Evolutionary conservation across 2,888 invertebrate species (phyloP), one percentile per base, ranked within the genome.

Genomic region (Sepiola atlantica): DNA sequence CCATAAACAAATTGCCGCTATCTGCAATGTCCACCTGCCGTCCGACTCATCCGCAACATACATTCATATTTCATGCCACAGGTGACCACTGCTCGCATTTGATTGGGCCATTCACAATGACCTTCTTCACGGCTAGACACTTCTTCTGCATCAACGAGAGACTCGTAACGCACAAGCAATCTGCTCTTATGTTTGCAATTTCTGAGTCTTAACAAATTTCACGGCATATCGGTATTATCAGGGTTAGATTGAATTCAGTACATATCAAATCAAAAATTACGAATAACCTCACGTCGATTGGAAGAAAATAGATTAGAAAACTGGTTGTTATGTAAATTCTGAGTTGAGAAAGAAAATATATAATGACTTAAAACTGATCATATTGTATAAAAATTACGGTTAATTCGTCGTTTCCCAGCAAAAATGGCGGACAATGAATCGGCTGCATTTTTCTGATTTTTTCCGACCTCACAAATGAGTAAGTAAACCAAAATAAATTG

Each of bases 61-160:
- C 77, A n/a, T 77, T 32, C 77, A 77, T 77, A 77, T 77, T 77
- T 77, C 77, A 77, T 77, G 77, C 77, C 77, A 77, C 77, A 77
- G 77, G 77, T 77, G 77, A n/a, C 77, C n/a, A n/a, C 1, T 12
- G 16, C n/a, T 77, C n/a, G 4, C 77, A 77, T 77, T 18, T 16
- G 77, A 77, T 32, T 77, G 77, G 77, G 14, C 16, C n/a, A n/a
- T 32, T n/a, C n/a, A 77, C 77, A 77, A 32, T 28, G 77, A 77
- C 77, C 28, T 77, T 77, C 45, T 77, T 77, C 77, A 77, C n/a
- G 12, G n/a, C 12, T 12, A 24, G 61, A 61, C 24, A 24, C 24
- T 77, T 77, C 28, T 14, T 10, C 77, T 24, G 24, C n/a, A 8
- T 77, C 28, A 14, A 1, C 28, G 8, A 77, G 28, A 77, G 24